These are phyloP conservation scores for Hoplodrina blanda DNA, from an alignment of 2,888 invertebrate species.

Conservation along the genomic window DNA sequence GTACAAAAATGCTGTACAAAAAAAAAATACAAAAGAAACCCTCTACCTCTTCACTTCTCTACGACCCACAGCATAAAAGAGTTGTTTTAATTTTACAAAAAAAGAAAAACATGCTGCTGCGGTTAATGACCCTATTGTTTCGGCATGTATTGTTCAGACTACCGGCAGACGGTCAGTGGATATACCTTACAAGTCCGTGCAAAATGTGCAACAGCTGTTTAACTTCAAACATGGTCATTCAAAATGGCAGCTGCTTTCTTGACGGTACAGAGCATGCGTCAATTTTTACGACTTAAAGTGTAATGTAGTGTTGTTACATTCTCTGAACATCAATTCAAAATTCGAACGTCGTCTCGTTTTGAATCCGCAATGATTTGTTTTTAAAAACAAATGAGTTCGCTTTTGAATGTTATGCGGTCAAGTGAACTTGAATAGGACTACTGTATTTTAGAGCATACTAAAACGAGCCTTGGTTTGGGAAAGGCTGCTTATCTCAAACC, in stretches of 20 bases:
- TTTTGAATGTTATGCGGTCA: background rate
- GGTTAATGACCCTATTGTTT: slow-evolving; percentile 76
- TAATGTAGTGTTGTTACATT: background rate
- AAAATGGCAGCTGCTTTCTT: slow-evolving; percentile 23
- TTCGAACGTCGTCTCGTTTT: too few species aligned
- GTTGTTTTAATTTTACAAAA: slow-evolving; percentile 68
- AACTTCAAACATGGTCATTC: slow-evolving; percentile 14
- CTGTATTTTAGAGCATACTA: background rate
- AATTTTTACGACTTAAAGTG: slow-evolving; percentile 10
- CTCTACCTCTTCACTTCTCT: slow-evolving; percentile 36
- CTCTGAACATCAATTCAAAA: too few species aligned
- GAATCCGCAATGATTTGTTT: too few species aligned
- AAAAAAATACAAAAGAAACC: background rate
- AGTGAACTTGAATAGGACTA: background rate
- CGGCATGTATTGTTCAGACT: slow-evolving; percentile 61
- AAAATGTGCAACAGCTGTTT: slow-evolving; percentile 44
- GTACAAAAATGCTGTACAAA: background rate
- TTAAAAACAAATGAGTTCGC: too few species aligned
- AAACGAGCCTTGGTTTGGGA: background rate
- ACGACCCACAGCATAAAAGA: slow-evolving; percentile 58
- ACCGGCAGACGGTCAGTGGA: slow-evolving; percentile 63
- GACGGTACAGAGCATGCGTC: background rate
- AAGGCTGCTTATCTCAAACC: background rate
- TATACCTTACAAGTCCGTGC: slow-evolving; percentile 20
- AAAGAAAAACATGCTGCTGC: slow-evolving; percentile 59